Evolutionary conservation across 1,140 invertebrate genomes (phyloP).

Genomic region (Mercenaria mercenaria): DNA sequence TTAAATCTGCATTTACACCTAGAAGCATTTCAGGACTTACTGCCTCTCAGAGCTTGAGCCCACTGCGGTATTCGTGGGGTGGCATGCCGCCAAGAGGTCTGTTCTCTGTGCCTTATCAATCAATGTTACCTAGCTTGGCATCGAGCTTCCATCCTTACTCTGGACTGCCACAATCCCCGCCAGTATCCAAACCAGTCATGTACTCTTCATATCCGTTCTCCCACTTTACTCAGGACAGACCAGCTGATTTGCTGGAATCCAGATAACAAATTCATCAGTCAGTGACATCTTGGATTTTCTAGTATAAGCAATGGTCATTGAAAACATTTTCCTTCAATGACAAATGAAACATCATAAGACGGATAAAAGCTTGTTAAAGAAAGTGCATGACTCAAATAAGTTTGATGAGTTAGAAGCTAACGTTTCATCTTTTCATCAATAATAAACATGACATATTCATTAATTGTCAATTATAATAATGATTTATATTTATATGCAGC

Average conservation of each 20-base stretch:
- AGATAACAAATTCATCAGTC: too few relatives aligned
- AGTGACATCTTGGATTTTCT: too few relatives aligned
- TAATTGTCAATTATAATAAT: too few relatives aligned
- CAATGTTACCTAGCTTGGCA: slow-evolving; percentile 67
- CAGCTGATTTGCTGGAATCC: slow-evolving; percentile 11
- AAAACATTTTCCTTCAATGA: too few relatives aligned
- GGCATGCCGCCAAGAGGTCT: slow-evolving; percentile 66
- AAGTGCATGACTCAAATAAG: too few relatives aligned
- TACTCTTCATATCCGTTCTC: slow-evolving; percentile 61
- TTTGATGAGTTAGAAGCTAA: too few relatives aligned
- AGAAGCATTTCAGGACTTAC: slow-evolving; percentile 70
- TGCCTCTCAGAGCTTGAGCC: slow-evolving; percentile 64
- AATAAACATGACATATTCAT: too few relatives aligned
- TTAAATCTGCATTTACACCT: slow-evolving; percentile 83
- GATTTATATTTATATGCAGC: too few relatives aligned
- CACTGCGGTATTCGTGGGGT: slow-evolving; percentile 73
- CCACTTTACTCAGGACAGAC: slow-evolving; percentile 53
- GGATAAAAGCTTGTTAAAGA: too few relatives aligned
- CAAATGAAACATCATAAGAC: too few relatives aligned
- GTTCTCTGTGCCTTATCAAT: slow-evolving; percentile 75
- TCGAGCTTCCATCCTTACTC: neutral
- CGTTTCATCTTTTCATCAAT: too few relatives aligned
- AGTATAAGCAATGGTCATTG: too few relatives aligned
- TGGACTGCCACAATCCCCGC: neutral
- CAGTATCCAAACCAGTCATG: slow-evolving; percentile 31